phyloP scores from a whole-genome alignment of 2,113 vertebrate species.

The Sebastes schlegelii region DNA sequence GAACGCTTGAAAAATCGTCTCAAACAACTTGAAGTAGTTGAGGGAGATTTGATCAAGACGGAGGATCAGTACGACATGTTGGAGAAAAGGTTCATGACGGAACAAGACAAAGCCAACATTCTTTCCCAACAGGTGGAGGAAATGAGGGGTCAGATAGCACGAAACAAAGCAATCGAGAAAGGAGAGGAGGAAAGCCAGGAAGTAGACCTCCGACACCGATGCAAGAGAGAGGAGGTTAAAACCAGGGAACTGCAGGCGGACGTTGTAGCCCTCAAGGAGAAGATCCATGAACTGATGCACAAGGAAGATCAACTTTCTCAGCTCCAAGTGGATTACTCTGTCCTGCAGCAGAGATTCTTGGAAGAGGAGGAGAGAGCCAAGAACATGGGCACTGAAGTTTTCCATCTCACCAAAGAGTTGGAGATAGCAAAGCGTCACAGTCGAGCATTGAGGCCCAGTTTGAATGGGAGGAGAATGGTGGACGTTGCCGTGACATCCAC shows the following conservation, averaged over 20 bases:
- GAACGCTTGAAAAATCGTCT: slow-evolving; percentile 93
- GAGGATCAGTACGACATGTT: slow-evolving; percentile 96
- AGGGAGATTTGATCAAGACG: slow-evolving; percentile 96
- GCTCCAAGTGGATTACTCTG: slow-evolving; percentile 93
- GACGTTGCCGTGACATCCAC: slow-evolving; percentile 91
- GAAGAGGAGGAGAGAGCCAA: slow-evolving; percentile 95
- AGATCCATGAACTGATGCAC: slow-evolving; percentile 98
- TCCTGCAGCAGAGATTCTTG: slow-evolving; percentile 92
- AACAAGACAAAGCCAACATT: slow-evolving; percentile 94
- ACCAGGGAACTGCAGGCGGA: slow-evolving; percentile 92
- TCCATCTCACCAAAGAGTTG: slow-evolving; percentile 93
- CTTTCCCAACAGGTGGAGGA: slow-evolving; percentile 95
- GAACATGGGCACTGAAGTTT: slow-evolving; percentile 92
- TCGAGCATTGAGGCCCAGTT: slow-evolving; percentile 90
- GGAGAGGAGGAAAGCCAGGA: slow-evolving; percentile 91
- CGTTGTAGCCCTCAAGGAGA: slow-evolving; percentile 96
- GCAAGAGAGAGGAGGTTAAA: slow-evolving; percentile 91
- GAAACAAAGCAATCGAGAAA: slow-evolving; percentile 93
- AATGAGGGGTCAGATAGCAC: slow-evolving; percentile 92
- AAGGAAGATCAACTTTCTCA: slow-evolving; percentile 98
- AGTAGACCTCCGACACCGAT: slow-evolving; percentile 88
- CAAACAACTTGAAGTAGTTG: slow-evolving; percentile 93
- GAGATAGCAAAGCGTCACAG: slow-evolving; percentile 94
- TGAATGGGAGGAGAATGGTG: slow-evolving; percentile 92
- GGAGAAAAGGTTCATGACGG: slow-evolving; percentile 93